A percentile compares a stretch with the other conserved stretches of the same genome.
phyloP scores from a whole-genome alignment of 2,797 vertebrate genomes.

The Neosilurus mollespiculum region DNA sequence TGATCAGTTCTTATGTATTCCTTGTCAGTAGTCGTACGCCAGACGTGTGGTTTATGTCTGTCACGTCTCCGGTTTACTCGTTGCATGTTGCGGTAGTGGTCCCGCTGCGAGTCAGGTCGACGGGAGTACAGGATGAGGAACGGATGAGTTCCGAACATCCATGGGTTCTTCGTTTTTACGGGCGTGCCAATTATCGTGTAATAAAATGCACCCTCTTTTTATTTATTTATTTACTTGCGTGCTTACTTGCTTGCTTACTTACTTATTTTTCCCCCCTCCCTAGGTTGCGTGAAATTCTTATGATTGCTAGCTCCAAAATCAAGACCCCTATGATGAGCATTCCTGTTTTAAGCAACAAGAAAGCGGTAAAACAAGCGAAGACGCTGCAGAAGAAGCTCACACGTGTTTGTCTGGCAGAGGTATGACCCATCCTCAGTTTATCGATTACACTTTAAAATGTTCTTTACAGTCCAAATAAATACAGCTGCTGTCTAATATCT shows the following conservation, averaged over 20 bases:
- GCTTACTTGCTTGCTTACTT: too few species aligned
- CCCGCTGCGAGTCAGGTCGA: too few species aligned
- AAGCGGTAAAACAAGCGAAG: conserved; percentile 81
- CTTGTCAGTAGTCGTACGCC: too few species aligned
- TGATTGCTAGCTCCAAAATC: conserved; percentile 89
- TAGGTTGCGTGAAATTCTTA: conserved; percentile 91
- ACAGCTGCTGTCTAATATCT: neutral
- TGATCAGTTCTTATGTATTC: too few species aligned
- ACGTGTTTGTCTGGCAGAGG: conserved; percentile 88
- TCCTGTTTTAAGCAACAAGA: conserved; percentile 83
- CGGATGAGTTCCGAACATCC: too few species aligned
- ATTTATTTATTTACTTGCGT: neutral
- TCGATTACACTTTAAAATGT: neutral
- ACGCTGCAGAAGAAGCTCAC: conserved; percentile 83
- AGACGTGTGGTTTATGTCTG: too few species aligned
- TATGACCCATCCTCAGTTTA: conserved; percentile 52
- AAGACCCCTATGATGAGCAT: conserved; percentile 97
- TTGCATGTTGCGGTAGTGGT: too few species aligned
- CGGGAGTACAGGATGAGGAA: too few species aligned
- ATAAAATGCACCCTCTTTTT: neutral
- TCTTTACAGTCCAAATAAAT: neutral
- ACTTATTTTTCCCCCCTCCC: too few species aligned
- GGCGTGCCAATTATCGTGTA: neutral
- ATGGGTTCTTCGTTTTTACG: neutral
- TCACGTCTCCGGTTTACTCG: too few species aligned